Evolutionary conservation across 2,113 vertebrate species (phyloP), one percentile per base, ranked within the genome.

Genomic region (Myrmecophaga tridactyla): DNA sequence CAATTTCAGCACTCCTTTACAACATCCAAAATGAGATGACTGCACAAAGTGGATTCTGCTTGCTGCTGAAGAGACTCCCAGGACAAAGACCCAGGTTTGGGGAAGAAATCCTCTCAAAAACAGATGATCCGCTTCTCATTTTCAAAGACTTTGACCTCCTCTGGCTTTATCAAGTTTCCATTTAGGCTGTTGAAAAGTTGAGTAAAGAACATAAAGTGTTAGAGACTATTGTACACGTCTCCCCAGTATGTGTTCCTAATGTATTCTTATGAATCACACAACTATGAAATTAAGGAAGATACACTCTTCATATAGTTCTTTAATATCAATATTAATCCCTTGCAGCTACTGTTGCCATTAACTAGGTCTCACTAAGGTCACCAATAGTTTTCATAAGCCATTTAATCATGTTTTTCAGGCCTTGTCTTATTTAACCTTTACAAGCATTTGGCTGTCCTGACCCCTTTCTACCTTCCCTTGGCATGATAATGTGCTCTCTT

Each of bases 91-190:
- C 25, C 39, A 25, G 0, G 6, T 18, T 4, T 18, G 3, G 87
- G 39, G 6, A 81, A 58, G n/a, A 83, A 0, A 3, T 27, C 92
- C 48, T 8, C 81, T 98, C 97, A 98, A 94, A 98, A 98, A 96
- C 97, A 98, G 97, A 99, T 39, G 27, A 99, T 98, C 63, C 98
- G 95, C 72, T 96, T 96, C 84, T 98, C 98, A 0, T 90, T 92
- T 92, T 98, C 97, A 94, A 98, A 99, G 83, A 92, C 97, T 96
- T 97, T 97, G 89, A 97, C 97, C 36, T 98, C 98, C 48, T 98
- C 98, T 23, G 96, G 96, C 73, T 96, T 98, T 76, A 99, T 95
- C 51, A 65, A 91, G 93, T 99, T 99, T 39, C 98, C 98, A 0
- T 98, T 98, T 95, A 99, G 96, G 94, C 98, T 99, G 41, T 94